These are phyloP conservation scores for Triops cancriformis DNA, from an alignment of 1,140 invertebrate genomes.

Conservation along the genomic window DNA sequence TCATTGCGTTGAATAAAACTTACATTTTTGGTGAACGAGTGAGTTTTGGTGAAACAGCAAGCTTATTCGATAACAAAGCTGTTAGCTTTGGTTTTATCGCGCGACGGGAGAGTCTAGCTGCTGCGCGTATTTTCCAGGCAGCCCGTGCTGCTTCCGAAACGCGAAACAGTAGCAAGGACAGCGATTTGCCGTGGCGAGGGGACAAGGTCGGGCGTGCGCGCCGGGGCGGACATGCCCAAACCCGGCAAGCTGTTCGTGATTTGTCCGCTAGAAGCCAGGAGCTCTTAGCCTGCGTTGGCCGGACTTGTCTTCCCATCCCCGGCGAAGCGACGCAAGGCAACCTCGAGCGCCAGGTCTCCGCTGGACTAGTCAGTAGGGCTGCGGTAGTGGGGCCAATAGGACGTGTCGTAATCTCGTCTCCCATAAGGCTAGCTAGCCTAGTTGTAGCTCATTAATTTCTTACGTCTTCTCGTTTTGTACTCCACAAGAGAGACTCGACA, in stretches of 20 bases:
- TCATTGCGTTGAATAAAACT: too few relatives aligned
- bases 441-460: constrained; percentile 8
- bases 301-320: neutral
- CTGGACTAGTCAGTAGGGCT: neutral
- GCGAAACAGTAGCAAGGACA: neutral
- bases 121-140: too few relatives aligned
- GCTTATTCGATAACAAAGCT: too few relatives aligned
- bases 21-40: too few relatives aligned
- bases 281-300: neutral
- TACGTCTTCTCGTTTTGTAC: neutral
- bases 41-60: too few relatives aligned
- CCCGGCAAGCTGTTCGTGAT: neutral
- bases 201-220: too few relatives aligned
- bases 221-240: neutral
- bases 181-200: neutral
- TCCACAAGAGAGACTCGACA: too few relatives aligned
- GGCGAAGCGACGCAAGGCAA: neutral
- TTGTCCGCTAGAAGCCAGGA: neutral
- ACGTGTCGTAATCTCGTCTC: constrained; percentile 3
- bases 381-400: constrained; percentile 11
- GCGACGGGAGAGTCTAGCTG: too few relatives aligned
- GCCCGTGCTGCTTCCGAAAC: neutral
- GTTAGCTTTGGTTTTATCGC: too few relatives aligned
- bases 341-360: neutral
- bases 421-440: neutral